These are phyloP conservation scores for Notothenia rossii DNA, from an alignment of 2,113 vertebrate species.

Conservation along the genomic window DNA sequence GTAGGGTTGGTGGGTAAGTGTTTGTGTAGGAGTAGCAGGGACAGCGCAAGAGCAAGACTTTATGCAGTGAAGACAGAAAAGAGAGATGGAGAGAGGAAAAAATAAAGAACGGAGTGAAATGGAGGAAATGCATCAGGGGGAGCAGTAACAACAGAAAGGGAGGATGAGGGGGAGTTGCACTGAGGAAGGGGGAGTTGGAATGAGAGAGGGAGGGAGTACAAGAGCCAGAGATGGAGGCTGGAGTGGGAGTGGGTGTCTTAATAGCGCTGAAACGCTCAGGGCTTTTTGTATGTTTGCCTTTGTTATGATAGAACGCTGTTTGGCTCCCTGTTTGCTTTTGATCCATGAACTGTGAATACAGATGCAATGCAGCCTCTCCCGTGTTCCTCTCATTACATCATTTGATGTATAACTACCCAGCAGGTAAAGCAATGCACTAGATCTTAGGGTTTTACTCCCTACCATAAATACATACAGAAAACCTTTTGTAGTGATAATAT, in stretches of 20 bases:
- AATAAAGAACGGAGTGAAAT: conserved; percentile 35
- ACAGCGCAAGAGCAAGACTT: conserved; percentile 53
- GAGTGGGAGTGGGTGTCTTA: conserved; percentile 81
- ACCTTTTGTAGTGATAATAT: not conserved
- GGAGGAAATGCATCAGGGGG: conserved; percentile 58
- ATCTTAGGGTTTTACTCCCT: not conserved
- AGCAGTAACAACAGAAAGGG: conserved; percentile 34
- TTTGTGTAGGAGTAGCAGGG: conserved; percentile 67
- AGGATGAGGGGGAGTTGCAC: conserved; percentile 32
- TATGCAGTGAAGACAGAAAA: conserved; percentile 55
- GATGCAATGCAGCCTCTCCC: conserved; percentile 44
- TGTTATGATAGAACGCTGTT: conserved; percentile 69
- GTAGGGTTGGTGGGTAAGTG: conserved; percentile 42
- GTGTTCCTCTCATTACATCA: conserved; percentile 44
- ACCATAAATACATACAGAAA: not conserved
- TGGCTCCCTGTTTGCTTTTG: conserved; percentile 69
- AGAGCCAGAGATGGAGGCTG: conserved; percentile 69
- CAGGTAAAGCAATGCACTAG: not conserved
- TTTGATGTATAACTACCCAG: conserved; percentile 14
- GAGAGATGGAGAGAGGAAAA: conserved; percentile 21
- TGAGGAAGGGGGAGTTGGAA: conserved; percentile 43
- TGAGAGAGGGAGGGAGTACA: conserved; percentile 35
- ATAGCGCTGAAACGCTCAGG: conserved; percentile 72
- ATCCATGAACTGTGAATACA: conserved; percentile 71
- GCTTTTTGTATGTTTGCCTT: conserved; percentile 75